Evolutionary conservation across 2,113 vertebrate species (phyloP).

Genomic region (Gopherus evgoodei): DNA sequence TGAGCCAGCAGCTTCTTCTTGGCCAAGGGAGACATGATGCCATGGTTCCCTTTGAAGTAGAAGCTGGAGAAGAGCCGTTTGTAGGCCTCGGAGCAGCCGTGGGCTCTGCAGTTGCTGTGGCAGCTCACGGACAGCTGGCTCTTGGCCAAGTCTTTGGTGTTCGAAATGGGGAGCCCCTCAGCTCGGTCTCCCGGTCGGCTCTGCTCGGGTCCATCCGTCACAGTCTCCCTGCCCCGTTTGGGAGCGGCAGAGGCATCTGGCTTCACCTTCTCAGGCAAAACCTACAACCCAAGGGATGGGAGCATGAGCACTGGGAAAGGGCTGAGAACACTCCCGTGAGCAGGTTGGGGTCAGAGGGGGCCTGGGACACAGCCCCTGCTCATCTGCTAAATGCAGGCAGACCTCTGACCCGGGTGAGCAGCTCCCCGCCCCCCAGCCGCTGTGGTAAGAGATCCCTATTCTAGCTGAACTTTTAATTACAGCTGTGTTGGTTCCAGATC

Average conservation of each 20-base stretch:
- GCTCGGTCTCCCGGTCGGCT: background rate
- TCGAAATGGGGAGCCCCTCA: background rate
- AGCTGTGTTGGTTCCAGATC: background rate
- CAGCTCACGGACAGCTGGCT: background rate
- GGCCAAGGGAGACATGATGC: slow-evolving; percentile 93
- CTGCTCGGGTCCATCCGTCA: accelerated
- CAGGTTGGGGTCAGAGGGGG: background rate
- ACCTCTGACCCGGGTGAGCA: background rate
- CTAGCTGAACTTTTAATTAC: background rate
- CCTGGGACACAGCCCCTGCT: background rate
- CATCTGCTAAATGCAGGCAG: accelerated
- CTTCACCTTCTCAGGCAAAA: slow-evolving; percentile 23
- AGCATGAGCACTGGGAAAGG: background rate
- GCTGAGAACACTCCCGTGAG: background rate
- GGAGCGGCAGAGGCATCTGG: background rate
- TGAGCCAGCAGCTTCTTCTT: slow-evolving; percentile 95
- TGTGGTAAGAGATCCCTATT: no score
- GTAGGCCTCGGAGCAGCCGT: slow-evolving; percentile 70
- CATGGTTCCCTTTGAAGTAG: slow-evolving; percentile 76
- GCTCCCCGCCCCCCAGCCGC: background rate
- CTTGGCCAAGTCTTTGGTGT: background rate
- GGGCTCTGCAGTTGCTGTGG: slow-evolving; percentile 41
- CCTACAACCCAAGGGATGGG: slow-evolving; percentile 22
- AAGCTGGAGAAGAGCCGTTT: slow-evolving; percentile 75
- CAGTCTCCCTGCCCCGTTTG: background rate